Conservation (phyloP, 2,113 vertebrate genomes). For the Corythornis vintsioides region DNA sequence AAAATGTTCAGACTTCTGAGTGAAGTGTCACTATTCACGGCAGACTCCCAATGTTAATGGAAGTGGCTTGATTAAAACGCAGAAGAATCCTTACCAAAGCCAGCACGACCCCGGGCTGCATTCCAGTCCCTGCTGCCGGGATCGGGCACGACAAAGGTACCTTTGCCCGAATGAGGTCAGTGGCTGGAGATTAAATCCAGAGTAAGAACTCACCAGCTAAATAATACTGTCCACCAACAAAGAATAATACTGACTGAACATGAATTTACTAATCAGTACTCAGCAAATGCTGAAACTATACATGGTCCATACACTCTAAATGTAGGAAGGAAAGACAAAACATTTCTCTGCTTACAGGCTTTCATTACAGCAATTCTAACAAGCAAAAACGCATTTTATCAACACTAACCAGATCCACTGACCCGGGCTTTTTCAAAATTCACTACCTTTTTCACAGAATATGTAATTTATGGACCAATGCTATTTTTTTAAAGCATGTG, state of each 20-base stretch:
- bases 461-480: not conserved
- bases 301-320: not conserved
- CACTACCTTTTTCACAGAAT: not conserved
- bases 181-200: not conserved
- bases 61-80: not conserved
- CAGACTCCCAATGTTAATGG: not conserved
- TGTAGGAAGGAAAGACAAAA: not conserved
- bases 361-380: not conserved
- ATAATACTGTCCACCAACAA: not conserved
- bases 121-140: not conserved
- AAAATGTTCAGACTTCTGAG: not conserved
- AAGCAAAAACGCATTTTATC: not conserved
- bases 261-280: not conserved
- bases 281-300: not conserved
- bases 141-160: not conserved
- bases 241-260: not conserved
- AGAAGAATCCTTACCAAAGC: not conserved
- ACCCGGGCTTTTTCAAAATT: not conserved
- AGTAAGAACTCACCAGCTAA: not conserved
- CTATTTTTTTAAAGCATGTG: not conserved
- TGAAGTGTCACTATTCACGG: not conserved
- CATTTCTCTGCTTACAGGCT: not conserved
- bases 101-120: not conserved
- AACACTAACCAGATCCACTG: not conserved
- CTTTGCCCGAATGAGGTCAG: not conserved